Evolutionary conservation across 2,113 vertebrate species (phyloP).

Genomic region (Sardina pilchardus): DNA sequence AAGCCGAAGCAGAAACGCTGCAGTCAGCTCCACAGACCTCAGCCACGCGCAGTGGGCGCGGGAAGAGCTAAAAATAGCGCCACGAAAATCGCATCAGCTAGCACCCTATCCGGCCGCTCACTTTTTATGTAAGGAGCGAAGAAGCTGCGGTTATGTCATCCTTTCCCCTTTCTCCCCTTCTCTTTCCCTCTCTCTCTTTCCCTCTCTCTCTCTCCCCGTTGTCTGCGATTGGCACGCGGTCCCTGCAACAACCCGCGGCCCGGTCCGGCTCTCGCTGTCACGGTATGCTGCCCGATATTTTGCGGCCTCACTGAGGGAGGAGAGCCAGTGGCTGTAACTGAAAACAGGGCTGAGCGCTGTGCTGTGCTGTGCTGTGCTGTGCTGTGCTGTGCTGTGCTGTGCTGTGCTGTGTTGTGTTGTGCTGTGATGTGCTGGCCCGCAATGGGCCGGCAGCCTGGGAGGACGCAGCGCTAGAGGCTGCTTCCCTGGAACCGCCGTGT

Average conservation of each 20-base stretch:
- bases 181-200: constrained; percentile 39
- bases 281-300: neutral
- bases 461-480: too few species aligned
- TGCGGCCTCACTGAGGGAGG: neutral
- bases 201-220: constrained; percentile 42
- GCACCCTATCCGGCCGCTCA: constrained; percentile 62
- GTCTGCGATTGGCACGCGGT: constrained; percentile 49
- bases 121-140: constrained; percentile 54
- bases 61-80: constrained; percentile 69
- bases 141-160: constrained; percentile 68
- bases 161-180: constrained; percentile 26
- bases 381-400: neutral
- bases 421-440: too few species aligned
- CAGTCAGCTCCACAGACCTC: constrained; percentile 60
- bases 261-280: neutral
- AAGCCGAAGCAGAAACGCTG: constrained; percentile 50
- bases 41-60: constrained; percentile 57
- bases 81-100: constrained; percentile 61
- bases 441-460: too few species aligned
- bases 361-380: neutral
- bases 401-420: neutral
- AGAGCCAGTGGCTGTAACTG: neutral
- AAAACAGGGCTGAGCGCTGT: neutral
- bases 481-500: too few species aligned
- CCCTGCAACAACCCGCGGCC: constrained; percentile 16